A percentile compares a stretch with the other conserved stretches of the same genome.
Conservation (phyloP, 2,113 vertebrate species). For the Mellivora capensis region DNA sequence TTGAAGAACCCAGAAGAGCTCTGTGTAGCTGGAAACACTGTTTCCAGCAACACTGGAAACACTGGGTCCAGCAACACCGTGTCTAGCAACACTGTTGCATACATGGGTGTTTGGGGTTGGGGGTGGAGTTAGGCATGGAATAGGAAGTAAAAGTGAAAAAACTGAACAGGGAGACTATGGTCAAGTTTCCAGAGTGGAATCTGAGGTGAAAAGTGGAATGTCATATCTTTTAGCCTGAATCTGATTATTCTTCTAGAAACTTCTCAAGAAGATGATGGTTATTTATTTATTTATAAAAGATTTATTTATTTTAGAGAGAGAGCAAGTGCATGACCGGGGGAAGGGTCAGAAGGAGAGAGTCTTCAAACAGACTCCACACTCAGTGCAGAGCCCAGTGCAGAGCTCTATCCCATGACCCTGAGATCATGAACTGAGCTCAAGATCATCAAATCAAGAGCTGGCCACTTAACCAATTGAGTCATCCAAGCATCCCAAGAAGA, state of each 20-base stretch:
- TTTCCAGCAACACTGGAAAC: too few relatives aligned
- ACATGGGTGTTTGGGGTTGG: not conserved
- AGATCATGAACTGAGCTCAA: not conserved
- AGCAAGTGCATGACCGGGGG: not conserved
- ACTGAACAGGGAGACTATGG: not conserved
- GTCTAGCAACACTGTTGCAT: not conserved
- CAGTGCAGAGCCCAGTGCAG: not conserved
- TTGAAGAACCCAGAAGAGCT: not conserved
- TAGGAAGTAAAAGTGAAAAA: not conserved
- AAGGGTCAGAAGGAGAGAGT: not conserved
- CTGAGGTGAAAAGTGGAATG: not conserved
- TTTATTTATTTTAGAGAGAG: not conserved
- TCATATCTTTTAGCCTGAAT: not conserved
- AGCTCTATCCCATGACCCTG: not conserved
- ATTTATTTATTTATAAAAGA: not conserved
- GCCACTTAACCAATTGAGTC: not conserved
- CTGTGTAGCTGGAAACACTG: not conserved
- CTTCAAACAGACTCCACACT: not conserved
- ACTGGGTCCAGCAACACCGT: too few relatives aligned
- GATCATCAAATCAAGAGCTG: not conserved
- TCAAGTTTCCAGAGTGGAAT: not conserved
- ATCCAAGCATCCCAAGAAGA: not conserved
- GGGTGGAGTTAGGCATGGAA: not conserved
- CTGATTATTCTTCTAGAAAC: not conserved
- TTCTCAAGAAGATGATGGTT: not conserved